Evolutionary conservation across 2,888 invertebrate genomes (phyloP), one percentile per base, ranked within the genome.

Genomic region (Agrotis puta): DNA sequence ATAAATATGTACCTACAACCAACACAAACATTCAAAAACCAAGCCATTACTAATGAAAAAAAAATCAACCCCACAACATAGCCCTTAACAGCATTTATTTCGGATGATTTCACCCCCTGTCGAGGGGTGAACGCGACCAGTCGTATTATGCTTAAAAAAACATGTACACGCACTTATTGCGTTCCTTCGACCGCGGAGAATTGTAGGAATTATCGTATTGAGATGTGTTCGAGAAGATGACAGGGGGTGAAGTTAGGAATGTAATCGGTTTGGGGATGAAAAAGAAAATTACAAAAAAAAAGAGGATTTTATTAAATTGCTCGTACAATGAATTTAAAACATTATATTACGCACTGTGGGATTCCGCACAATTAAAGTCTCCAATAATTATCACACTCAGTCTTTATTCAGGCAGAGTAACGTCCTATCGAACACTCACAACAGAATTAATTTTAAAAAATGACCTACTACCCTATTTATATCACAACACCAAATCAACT

Each of bases 11-110:
- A 62, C 1, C 0, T 24, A 47, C 18, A 69, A 2, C 20, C 1
- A 43, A 54, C 2, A 13, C 3, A 48, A 54, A 51, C 18, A 45
- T 45, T n/a, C 1, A 27, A 58, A 24, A 65, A 20, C 13, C 6
- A 2, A 20, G 9, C 45, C 16, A 16, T 5, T 1, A 45, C 16
- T 13, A 45, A 0, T 27, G 0, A 33, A 61, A 76, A 61, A 51
- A 53, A 48, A 7, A 3, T 1, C 43, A 51, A 53, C 39, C 11
- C 45, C 43, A 0, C 11, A 63, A 59, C 43, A 61, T 73, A 47
- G 39, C 68, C 82, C 85, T 85, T 85, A 86, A 83, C 33, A 65
- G 54, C 81, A 70, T 83, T 86, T 66, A 80, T 86, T 84, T 74
- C 86, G 73, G 54, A 75, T 82, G 86, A 87, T 79, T 82, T 77